Evolutionary conservation across 2,888 invertebrate genomes (phyloP), one percentile per base, ranked within the genome.

Genomic region (Drosophila mettleri): DNA sequence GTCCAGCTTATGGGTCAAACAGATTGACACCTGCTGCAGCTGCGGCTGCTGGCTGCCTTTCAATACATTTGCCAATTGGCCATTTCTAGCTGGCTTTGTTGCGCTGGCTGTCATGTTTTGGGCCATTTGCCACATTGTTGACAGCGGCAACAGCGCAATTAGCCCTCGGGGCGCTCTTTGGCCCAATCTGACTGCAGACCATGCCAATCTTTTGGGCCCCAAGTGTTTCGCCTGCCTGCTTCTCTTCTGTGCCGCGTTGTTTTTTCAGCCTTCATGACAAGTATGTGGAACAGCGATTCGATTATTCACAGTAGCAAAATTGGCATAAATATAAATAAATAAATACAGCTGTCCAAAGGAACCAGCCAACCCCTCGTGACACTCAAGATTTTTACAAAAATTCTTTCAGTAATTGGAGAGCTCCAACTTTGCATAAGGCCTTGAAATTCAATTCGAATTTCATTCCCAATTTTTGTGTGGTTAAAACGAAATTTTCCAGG

Each of bases 101-200:
- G 45, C 12, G 66, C 67, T 53, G 60, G 43, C 58, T 62, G 57
- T 48, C 62, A 48, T 51, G 38, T 54, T 69, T 46, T 51, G 48
- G 22, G 43, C 60, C 53, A 61, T 46, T 62, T 45, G 39, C 36
- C 33, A 38, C 49, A 60, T 49, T 62, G 62, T 80, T 80, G 82
- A 70, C 77, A 82, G 63, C 80, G 73, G 69, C 71, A 66, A 49
- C 59, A 60, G 60, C 69, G 60, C 77, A 86, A 81, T 85, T 81
- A 81, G 83, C 73, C 60, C 77, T 60, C 63, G 58, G 62, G 61
- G 63, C 69, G 63, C 65, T 54, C 31, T 69, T 38, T 63, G 72
- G 70, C 64, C 71, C 60, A 49, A 69, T 64, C 68, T 24, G 41
- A 36, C 49, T 69, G 38, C 55, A 59, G 70, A 66, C 73, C 18